Percentiles rank a stretch among this genome's conserved stretches.
Evolutionary conservation across 2,888 invertebrate species (phyloP).

Genomic region (Holacanthella duospinosa): DNA sequence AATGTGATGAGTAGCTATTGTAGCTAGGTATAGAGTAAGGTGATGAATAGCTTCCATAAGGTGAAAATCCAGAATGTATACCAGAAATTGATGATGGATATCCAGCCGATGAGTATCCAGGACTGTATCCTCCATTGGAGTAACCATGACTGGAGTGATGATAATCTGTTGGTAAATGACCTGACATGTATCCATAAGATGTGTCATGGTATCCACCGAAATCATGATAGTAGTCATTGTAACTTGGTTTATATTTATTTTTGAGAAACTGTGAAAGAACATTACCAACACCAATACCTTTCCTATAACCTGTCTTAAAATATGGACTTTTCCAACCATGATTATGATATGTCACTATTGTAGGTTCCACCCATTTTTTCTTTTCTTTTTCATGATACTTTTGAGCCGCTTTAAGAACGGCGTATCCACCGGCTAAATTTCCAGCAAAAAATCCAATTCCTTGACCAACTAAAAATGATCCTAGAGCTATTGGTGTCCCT

Average conservation of each 20-base stretch:
- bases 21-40: background rate
- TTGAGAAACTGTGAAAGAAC: background rate
- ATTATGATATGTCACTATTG: no score
- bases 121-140: background rate
- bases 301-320: background rate
- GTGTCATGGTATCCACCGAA: background rate
- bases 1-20: background rate
- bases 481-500: conserved; percentile 10
- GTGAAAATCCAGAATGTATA: background rate
- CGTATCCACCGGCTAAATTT: conserved; percentile 4
- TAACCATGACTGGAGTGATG: background rate
- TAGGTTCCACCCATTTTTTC: background rate
- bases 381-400: conserved; percentile 8
- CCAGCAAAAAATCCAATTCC: conserved; percentile 13
- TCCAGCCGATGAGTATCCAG: background rate
- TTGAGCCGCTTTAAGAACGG: conserved; percentile 11
- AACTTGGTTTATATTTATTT: background rate
- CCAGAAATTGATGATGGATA: background rate
- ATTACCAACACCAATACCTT: background rate
- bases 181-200: background rate
- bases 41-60: background rate
- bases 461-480: conserved; percentile 11
- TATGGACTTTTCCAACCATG: background rate
- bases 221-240: background rate
- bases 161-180: background rate